These are phyloP conservation scores for Paedocypris micromegethes DNA, from an alignment of 2,797 vertebrate species.

Conservation along the genomic window DNA sequence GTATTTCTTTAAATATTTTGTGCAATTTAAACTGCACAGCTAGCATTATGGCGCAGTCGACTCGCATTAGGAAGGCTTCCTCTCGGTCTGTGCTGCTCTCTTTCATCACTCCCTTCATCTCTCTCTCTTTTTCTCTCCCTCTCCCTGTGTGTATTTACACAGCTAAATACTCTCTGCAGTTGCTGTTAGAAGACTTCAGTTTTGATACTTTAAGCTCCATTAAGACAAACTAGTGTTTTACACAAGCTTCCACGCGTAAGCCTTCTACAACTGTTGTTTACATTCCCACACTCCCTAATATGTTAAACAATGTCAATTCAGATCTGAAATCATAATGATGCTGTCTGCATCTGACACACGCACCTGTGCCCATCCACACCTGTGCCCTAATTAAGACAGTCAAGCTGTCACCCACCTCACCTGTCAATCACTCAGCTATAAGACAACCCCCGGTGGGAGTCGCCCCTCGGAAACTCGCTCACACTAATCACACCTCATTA, in stretches of 20 bases:
- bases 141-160: too few species aligned
- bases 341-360: slow-evolving; percentile 8
- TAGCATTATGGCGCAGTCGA: too few species aligned
- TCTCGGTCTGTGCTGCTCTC: too few species aligned
- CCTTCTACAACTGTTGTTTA: neutral
- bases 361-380: slow-evolving; percentile 43
- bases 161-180: too few species aligned
- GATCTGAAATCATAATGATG: neutral
- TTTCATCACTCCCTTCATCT: too few species aligned
- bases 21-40: too few species aligned
- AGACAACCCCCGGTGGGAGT: slow-evolving; percentile 32
- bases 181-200: too few species aligned
- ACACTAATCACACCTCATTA: slow-evolving; percentile 44
- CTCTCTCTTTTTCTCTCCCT: too few species aligned
- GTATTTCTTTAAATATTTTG: too few species aligned
- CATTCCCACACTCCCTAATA: neutral
- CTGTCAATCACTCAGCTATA: slow-evolving; percentile 42
- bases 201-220: too few species aligned
- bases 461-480: slow-evolving; percentile 31
- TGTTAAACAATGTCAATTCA: slow-evolving; percentile 2
- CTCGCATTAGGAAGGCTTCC: too few species aligned
- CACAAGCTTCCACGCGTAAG: neutral
- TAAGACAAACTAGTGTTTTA: too few species aligned
- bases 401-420: slow-evolving; percentile 48
- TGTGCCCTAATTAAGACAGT: slow-evolving; percentile 44